These are phyloP conservation scores for Botrylloides violaceus DNA, from an alignment of 23 tunicate species.

Conservation along the genomic window DNA sequence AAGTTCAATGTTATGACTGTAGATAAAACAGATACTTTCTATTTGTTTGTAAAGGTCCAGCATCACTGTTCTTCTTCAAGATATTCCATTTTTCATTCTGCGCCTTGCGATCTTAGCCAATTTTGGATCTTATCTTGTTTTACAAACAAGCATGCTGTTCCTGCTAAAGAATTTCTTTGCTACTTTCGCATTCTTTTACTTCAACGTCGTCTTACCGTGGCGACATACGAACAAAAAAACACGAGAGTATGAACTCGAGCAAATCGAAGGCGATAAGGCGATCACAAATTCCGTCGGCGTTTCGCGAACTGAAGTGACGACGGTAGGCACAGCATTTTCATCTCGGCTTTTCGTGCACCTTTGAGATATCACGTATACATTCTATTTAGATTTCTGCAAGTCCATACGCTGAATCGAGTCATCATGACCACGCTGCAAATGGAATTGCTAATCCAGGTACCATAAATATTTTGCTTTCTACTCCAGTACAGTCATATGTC, in stretches of 20 bases:
- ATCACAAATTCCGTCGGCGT: too few species aligned
- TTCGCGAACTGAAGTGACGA: too few species aligned
- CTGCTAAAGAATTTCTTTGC: slow-evolving; percentile 48
- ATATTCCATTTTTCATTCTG: slow-evolving; percentile 67
- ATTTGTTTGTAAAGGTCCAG: slow-evolving; percentile 34
- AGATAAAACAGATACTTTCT: too few species aligned
- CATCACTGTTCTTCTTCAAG: slow-evolving; percentile 38
- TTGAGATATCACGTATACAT: too few species aligned
- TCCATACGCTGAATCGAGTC: too few species aligned
- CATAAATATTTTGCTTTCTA: too few species aligned
- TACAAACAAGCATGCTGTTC: slow-evolving; percentile 36
- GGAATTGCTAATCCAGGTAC: background rate
- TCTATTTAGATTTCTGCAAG: too few species aligned
- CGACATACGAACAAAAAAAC: background rate
- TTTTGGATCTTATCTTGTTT: slow-evolving; percentile 20
- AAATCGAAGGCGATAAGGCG: background rate
- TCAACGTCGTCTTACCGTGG: slow-evolving; percentile 23
- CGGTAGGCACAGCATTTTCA: too few species aligned
- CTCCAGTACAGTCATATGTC: too few species aligned
- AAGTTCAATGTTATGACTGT: too few species aligned
- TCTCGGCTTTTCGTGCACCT: too few species aligned
- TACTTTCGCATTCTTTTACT: slow-evolving; percentile 29
- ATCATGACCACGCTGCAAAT: too few species aligned
- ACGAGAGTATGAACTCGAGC: slow-evolving; percentile 4
- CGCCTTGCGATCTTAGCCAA: slow-evolving; percentile 36